phyloP scores from a whole-genome alignment of 2,113 vertebrate species.

The Coptodon bakossiorum region DNA sequence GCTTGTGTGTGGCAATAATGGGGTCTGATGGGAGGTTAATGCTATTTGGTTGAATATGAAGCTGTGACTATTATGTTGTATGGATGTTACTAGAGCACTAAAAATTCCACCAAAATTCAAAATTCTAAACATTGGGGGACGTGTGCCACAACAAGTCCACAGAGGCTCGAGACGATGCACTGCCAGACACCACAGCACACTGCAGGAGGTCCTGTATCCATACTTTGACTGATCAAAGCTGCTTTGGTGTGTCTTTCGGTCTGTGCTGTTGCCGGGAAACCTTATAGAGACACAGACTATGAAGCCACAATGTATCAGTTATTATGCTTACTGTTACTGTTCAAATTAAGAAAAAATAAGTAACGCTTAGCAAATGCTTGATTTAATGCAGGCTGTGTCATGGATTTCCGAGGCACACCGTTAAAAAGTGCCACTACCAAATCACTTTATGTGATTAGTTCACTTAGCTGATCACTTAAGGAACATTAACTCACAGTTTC shows the following conservation, averaged over 20 bases:
- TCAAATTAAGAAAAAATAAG: not conserved
- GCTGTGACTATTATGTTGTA: not conserved
- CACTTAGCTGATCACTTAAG: not conserved
- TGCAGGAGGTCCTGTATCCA: not conserved
- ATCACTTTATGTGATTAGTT: not conserved
- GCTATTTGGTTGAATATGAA: constrained; percentile 17
- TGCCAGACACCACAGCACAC: not conserved
- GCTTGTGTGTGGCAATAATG: constrained; percentile 22
- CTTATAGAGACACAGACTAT: not conserved
- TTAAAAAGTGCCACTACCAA: not conserved
- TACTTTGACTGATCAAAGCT: not conserved
- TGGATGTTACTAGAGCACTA: not conserved
- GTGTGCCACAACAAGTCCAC: not conserved
- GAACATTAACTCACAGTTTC: not conserved
- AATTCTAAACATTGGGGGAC: not conserved
- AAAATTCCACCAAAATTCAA: not conserved
- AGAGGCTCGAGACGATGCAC: not conserved
- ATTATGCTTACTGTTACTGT: not conserved
- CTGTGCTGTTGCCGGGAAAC: not conserved
- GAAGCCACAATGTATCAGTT: not conserved
- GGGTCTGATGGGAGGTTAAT: constrained; percentile 28
- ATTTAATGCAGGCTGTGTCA: not conserved
- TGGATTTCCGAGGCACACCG: not conserved
- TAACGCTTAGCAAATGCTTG: not conserved
- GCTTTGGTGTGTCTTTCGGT: not conserved